Evolutionary conservation across 2,113 vertebrate species (phyloP), one percentile per base, ranked within the genome.

Genomic region (Psephotus haematonotus): DNA sequence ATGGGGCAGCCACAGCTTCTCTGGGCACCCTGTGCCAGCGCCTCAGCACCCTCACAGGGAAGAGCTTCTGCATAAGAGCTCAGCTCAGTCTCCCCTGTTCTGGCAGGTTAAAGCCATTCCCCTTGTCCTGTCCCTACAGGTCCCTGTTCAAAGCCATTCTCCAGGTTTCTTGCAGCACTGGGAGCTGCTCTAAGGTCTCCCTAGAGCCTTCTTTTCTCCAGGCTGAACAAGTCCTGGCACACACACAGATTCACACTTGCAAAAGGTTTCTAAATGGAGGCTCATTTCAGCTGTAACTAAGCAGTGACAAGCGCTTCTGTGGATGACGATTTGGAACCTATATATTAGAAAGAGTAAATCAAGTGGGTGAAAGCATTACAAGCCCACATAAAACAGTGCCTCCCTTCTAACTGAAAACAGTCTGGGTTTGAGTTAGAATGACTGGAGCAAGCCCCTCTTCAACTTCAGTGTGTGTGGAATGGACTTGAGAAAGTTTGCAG

Each of bases 241-340:
- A 88, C 25, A 44, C 44, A 82, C 27, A 68, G 39, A 71, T 39
- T 20, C 44, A 78, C 82, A 63, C 31, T 63, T 50, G 47, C 31
- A 63, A 11, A 91, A 95, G 60, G 35, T 69, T 90, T 88, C 79
- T 35, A 94, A 92, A 76, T 62, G 81, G 70, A 90, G 49, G 43
- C 50, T 92, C 64, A 92, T 86, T 71, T 92, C 60, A 93, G 69
- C 78, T 60, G 65, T 83, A 86, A 71, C 55, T n/a, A 47, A 86
- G 65, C 64, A 78, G 35, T 22, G 64, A 78, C 17, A 23, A 93
- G 50, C 41, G 24, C 37, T 63, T 78, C 50, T 47, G 49, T 8
- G 15, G 81, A 85, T 64, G 77, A 39, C 5, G 47, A 75, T 82
- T 76, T 92, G 87, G 90, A 89, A 90, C 47, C 53, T 53, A 91